Conservation (phyloP, 2,888 invertebrate genomes). For the Seladonia tumulorum region DNA sequence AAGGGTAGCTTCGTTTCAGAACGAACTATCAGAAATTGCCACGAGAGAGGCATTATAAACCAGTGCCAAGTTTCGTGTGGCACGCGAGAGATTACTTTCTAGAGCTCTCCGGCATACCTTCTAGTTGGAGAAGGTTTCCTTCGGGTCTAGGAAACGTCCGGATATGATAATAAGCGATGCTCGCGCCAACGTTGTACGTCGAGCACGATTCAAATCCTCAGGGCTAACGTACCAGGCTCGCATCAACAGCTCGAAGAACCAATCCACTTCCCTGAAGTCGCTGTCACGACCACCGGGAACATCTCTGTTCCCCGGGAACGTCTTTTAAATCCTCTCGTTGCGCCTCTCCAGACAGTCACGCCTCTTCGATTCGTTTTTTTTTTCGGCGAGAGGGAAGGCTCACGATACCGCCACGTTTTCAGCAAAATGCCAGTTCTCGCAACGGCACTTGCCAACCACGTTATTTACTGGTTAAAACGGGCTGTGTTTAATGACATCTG, state of each 20-base stretch:
- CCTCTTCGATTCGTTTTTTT: slow-evolving; percentile 59
- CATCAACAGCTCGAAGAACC: slow-evolving; percentile 68
- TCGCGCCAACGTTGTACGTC: slow-evolving; percentile 71
- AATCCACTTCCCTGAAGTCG: slow-evolving; percentile 74
- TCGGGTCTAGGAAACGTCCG: slow-evolving; percentile 73
- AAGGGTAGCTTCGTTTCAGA: slow-evolving; percentile 18
- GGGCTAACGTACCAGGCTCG: slow-evolving; percentile 65
- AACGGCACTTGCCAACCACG: neutral
- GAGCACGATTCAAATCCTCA: slow-evolving; percentile 68
- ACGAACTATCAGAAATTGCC: slow-evolving; percentile 54
- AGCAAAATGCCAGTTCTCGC: neutral
- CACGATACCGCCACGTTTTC: slow-evolving; percentile 14
- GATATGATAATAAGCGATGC: slow-evolving; percentile 76
- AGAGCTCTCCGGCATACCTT: slow-evolving; percentile 54
- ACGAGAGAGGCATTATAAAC: slow-evolving; percentile 45
- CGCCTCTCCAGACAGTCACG: slow-evolving; percentile 57
- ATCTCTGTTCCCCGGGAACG: slow-evolving; percentile 67
- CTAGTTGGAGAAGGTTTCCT: slow-evolving; percentile 60
- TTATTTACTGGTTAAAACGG: too few species aligned
- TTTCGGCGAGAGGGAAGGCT: slow-evolving; percentile 5
- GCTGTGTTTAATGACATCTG: too few species aligned
- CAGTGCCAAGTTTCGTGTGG: slow-evolving; percentile 64
- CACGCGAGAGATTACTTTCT: slow-evolving; percentile 70
- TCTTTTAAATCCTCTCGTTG: slow-evolving; percentile 61
- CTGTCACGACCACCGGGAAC: slow-evolving; percentile 78